Conservation (phyloP, 2,113 vertebrate genomes). For the Clarias magur region DNA sequence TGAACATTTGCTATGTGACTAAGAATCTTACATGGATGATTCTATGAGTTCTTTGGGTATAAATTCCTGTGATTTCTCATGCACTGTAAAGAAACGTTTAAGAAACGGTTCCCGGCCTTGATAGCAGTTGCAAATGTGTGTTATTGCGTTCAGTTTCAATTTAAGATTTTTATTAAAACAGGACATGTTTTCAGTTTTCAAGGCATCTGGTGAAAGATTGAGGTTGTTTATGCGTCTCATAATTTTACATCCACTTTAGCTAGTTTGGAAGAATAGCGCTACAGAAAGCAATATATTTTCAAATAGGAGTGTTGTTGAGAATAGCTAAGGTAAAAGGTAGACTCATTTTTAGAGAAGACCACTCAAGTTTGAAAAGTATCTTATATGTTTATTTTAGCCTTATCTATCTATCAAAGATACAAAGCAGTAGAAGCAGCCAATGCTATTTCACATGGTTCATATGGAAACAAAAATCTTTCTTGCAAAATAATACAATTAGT, state of each 20-base stretch:
- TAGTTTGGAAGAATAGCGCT: not conserved
- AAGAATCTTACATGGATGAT: not conserved
- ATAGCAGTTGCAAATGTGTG: not conserved
- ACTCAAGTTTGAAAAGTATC: not conserved
- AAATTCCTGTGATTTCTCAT: slow-evolving; percentile 6
- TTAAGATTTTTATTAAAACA: slow-evolving; percentile 13
- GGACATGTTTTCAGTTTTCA: slow-evolving; percentile 10
- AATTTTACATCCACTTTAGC: not conserved
- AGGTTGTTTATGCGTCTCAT: not conserved
- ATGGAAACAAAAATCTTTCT: not conserved
- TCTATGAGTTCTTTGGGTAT: slow-evolving; percentile 1
- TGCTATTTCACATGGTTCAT: not conserved
- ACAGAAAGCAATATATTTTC: not conserved
- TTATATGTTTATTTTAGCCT: not conserved
- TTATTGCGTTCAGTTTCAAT: not conserved
- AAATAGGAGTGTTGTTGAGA: not conserved
- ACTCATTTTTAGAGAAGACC: not conserved
- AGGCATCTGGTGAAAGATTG: not conserved
- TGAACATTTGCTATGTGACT: not conserved
- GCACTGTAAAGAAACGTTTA: not conserved
- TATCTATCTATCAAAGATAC: not conserved
- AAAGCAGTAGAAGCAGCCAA: not conserved
- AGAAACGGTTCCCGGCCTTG: not conserved
- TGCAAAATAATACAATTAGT: not conserved
- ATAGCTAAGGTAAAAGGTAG: not conserved